Base-by-base conservation (phyloP, 2,888 invertebrate genomes). In the Lasioglossum leucozonium region DNA sequence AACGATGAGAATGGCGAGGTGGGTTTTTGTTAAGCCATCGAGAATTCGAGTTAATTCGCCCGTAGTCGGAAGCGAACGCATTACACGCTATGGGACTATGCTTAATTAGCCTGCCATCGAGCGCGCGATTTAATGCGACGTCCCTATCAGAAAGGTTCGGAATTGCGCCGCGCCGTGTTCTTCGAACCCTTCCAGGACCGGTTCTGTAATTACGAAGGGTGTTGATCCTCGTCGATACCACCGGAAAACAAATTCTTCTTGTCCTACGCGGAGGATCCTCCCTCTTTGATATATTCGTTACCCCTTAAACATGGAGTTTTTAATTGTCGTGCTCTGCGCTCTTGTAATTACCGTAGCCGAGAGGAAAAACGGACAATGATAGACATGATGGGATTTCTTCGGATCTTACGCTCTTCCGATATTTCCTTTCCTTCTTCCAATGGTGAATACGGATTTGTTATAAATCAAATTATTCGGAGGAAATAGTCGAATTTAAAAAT, bases 71-170 rank as follows among this genome's bases (percentile, higher is more conserved):
- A 65, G 67, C 72, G 75, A 73, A 42, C 85, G 83, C 81, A 78
- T 87, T 85, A 87, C 78, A 73, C 85, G 77, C 79, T 71, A 72
- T 55, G 79, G 82, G 84, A 72, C 84, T 76, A 79, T 73, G 88
- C 88, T 83, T 88, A 88, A 88, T 88, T 88, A 88, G 86, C 87
- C 83, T 74, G 85, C 67, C 82, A 84, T 81, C 79, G 84, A 80
- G 83, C 77, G 47, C 47, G 55, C 74, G 78, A 86, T 86, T 88
- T 85, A 88, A 88, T 75, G 77, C 85, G 69, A 83, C 83, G 69
- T 79, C 79, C 81, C 83, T 72, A 79, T 78, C 75, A 71, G 78
- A 81, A 84, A 73, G 76, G 74, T 74, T 84, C 72, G 83, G 62
- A 72, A 77, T 81, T 73, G 18, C 71, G 69, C 8, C 72, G 18